Evolutionary conservation across 2,797 vertebrate genomes (phyloP).

Genomic region (Cuniculus paca): DNA sequence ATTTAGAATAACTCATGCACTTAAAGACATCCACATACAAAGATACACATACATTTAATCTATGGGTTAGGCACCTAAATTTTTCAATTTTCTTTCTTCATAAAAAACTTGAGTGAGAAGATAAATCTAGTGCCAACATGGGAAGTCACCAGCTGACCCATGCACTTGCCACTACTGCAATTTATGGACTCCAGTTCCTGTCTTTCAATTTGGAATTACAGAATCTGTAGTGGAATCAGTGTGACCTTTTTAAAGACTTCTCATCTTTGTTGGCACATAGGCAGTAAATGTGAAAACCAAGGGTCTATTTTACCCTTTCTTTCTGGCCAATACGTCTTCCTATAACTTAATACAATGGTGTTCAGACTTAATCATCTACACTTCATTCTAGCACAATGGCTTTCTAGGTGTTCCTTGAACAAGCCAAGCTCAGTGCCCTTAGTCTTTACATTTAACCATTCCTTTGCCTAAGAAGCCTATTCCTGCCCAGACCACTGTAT

Average conservation of each 20-base stretch:
- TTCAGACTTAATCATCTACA: neutral
- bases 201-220: slow-evolving; percentile 22
- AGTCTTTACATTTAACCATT: neutral
- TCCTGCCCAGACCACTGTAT: neutral
- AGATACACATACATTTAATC: neutral
- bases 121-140: neutral
- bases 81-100: neutral
- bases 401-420: neutral
- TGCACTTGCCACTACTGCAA: neutral
- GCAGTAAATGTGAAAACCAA: neutral
- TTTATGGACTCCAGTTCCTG: neutral
- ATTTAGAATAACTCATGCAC: neutral
- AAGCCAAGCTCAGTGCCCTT: neutral
- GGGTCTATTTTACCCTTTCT: neutral
- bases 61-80: neutral
- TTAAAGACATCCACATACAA: neutral
- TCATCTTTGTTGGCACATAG: neutral
- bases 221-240: neutral
- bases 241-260: neutral
- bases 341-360: neutral
- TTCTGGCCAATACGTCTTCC: neutral
- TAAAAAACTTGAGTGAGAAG: neutral
- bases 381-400: neutral
- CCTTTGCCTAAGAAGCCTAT: neutral
- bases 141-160: neutral